Percentiles rank a stretch among this genome's conserved stretches.
Evolutionary conservation across 2,888 invertebrate genomes (phyloP).

Genomic region (Calameuta idolon): DNA sequence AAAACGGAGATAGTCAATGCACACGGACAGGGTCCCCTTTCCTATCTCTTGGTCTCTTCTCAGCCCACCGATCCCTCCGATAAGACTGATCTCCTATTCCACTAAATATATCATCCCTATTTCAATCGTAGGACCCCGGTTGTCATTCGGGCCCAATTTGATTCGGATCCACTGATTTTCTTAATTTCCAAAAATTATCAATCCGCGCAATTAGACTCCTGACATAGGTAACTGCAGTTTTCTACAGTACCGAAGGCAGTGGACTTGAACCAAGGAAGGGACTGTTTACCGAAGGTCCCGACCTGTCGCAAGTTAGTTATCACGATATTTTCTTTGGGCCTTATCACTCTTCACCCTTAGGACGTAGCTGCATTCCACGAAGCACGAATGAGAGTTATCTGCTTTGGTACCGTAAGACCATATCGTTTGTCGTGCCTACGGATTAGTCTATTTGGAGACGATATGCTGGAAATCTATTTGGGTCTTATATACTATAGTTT

Average conservation of each 20-base stretch:
- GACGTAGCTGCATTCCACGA: constrained; percentile 21
- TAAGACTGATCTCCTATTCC: no score
- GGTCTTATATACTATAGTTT: background rate
- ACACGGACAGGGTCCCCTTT: background rate
- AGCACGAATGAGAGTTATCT: constrained; percentile 19
- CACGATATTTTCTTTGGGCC: constrained; percentile 42
- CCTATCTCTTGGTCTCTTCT: background rate
- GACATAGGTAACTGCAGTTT: no score
- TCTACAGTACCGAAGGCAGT: no score
- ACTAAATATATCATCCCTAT: no score
- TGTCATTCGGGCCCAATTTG: no score
- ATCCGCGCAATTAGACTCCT: no score
- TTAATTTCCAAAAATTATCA: no score
- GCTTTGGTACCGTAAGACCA: constrained; percentile 41
- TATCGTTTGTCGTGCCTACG: constrained; percentile 46
- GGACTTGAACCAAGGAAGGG: background rate
- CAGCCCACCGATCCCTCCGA: no score
- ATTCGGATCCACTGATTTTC: no score
- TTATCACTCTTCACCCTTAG: constrained; percentile 35
- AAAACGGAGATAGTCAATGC: background rate
- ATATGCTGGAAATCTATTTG: constrained; percentile 7
- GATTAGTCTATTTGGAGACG: constrained; percentile 45
- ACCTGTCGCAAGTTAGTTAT: constrained; percentile 45
- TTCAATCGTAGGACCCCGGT: no score
- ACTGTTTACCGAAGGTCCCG: constrained; percentile 19